Base-by-base conservation (phyloP, 2,888 invertebrate genomes). In the Nycteola revayana region DNA sequence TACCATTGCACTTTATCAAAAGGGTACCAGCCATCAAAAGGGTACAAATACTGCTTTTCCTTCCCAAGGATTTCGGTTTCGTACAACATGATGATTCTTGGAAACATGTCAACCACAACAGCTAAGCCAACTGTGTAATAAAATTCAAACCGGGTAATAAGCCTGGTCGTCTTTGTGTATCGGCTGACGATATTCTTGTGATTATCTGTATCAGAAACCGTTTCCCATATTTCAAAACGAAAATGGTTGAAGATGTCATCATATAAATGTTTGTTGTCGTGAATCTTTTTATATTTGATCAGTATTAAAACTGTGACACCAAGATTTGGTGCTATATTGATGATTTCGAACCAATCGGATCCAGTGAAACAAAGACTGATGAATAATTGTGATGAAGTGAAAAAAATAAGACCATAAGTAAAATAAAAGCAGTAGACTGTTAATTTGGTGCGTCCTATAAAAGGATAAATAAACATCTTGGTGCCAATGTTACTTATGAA, bases 1-100 rank as follows among this genome's bases (percentile, higher is more conserved):
- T 79, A 86, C 76, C 75, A 83, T 39, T 73, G 60, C 1, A 72
- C 53, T 54, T 81, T 83, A 37, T 83, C 74, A 32, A 85, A 85
- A 7, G 85, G 86, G 38, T 86, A 86, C 84, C 83, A 84, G 3
- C 78, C 84, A 38, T 84, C 81, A 23, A 76, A 76, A 0, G 85
- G 86, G 32, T 76, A 84, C 4, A 81, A 55, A 46, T 72, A 64
- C 20, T 61, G 46, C 7, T 50, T 43, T 18, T 74, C 68, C 23
- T 66, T 57, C 1, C 61, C 66, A 23, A 73, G 30, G 8, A 75
- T 35, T 9, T 60, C 38, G 6, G 55, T 56, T 39, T 78, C 70
- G 36, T 68, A 81, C 28, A 56, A 43, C 80, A 80, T 82, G n/a
- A 84, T 62, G 1, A 83, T 27, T 39, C 66, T 75, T 2, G 86